phyloP scores from a whole-genome alignment of 2,113 vertebrate genomes.

The Sinocyclocheilus anophthalmus region DNA sequence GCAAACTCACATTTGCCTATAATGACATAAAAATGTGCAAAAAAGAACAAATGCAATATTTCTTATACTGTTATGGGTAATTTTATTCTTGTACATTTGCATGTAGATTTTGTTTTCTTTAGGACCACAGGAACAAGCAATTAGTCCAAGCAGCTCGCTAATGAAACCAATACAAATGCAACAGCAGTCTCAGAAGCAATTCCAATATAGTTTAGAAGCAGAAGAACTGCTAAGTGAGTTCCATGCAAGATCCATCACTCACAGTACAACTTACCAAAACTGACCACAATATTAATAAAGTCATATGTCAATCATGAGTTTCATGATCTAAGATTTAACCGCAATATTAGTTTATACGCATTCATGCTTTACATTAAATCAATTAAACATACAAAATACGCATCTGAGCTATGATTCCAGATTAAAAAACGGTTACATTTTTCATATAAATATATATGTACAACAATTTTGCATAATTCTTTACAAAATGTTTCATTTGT shows the following conservation, averaged over 20 bases:
- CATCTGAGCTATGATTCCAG: background rate
- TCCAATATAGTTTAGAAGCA: background rate
- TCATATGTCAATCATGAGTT: background rate
- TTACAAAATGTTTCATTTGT: background rate
- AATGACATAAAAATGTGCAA: background rate
- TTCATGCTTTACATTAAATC: background rate
- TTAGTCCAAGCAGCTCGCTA: background rate
- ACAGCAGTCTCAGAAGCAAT: background rate
- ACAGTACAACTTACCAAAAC: background rate
- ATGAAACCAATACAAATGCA: background rate
- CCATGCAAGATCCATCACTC: background rate
- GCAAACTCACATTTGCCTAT: conserved; percentile 41
- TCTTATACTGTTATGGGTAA: background rate
- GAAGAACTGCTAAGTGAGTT: background rate
- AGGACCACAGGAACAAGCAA: background rate
- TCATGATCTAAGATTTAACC: background rate
- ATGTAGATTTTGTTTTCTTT: background rate
- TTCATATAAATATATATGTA: background rate
- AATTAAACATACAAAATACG: background rate
- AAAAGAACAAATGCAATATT: background rate
- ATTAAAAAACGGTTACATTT: background rate
- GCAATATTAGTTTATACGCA: background rate
- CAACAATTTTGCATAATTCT: too few species aligned
- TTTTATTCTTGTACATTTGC: background rate
- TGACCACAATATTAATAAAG: background rate